These are phyloP conservation scores for Argyresthia goedartella DNA, from an alignment of 2,888 invertebrate species.

Conservation along the genomic window DNA sequence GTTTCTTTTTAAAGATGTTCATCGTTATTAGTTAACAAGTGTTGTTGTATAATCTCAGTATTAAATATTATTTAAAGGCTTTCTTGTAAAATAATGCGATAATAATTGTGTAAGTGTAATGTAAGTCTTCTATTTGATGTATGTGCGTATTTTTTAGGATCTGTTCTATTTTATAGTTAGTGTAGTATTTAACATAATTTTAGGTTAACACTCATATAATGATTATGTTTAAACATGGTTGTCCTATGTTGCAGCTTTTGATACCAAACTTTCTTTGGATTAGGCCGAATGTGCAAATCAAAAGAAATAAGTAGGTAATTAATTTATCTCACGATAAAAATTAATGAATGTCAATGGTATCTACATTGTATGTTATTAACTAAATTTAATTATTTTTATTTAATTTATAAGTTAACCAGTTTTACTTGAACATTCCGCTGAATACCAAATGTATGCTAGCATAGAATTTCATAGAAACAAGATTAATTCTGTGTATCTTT, in stretches of 20 bases:
- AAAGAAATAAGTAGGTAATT: neutral
- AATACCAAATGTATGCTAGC: conserved; percentile 5
- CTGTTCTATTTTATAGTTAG: too few species aligned
- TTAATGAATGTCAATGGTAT: neutral
- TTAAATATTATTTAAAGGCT: neutral
- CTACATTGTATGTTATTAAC: neutral
- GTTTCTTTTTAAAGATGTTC: neutral
- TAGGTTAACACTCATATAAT: neutral
- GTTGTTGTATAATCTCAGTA: neutral
- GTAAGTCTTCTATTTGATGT: neutral
- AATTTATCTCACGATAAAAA: neutral
- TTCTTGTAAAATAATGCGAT: neutral
- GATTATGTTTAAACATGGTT: conserved; percentile 9
- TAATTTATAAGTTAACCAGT: neutral
- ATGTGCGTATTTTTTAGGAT: neutral
- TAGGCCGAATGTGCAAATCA: conserved; percentile 31
- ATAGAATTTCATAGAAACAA: neutral
- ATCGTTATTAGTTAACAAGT: neutral
- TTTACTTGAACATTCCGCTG: conserved; percentile 7
- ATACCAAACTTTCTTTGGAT: conserved; percentile 10
- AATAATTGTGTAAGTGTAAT: neutral
- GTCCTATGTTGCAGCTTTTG: conserved; percentile 21
- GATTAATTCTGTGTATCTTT: too few species aligned
- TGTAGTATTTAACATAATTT: neutral
- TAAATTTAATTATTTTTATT: neutral